Evolutionary conservation across 2,113 vertebrate genomes (phyloP).

Genomic region (Crotalus helleri): DNA sequence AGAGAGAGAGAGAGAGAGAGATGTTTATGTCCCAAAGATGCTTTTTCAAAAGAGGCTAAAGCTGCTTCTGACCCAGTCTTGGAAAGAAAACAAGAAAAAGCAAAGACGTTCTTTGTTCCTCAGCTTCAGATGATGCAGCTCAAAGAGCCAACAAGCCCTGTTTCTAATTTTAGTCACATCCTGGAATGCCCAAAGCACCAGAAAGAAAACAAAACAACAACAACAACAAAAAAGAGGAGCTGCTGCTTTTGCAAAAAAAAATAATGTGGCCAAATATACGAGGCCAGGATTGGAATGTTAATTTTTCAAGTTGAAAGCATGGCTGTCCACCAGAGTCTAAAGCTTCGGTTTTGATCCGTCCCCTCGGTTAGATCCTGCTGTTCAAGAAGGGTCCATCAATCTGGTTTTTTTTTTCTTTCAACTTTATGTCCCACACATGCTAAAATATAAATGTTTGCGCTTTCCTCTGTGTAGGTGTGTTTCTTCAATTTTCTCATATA

Average conservation of each 20-base stretch:
- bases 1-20: too few species aligned
- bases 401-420: not conserved
- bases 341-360: not conserved
- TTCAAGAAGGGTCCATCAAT: not conserved
- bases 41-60: not conserved
- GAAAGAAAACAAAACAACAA: too few species aligned
- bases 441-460: not conserved
- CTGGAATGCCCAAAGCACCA: not conserved
- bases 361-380: not conserved
- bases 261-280: not conserved
- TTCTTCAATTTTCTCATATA: not conserved
- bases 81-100: not conserved
- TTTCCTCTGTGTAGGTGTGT: not conserved
- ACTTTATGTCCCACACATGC: not conserved
- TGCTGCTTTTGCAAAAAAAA: not conserved
- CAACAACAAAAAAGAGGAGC: too few species aligned
- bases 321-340: not conserved
- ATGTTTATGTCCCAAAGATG: too few species aligned
- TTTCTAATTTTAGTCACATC: slow-evolving; percentile 23
- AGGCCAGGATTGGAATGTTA: not conserved
- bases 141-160: not conserved
- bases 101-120: not conserved
- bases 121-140: not conserved
- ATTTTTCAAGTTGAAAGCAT: not conserved
- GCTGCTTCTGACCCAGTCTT: not conserved